Base-by-base conservation (phyloP, 2,797 vertebrate species). In the Rhabdomys pumilio region DNA sequence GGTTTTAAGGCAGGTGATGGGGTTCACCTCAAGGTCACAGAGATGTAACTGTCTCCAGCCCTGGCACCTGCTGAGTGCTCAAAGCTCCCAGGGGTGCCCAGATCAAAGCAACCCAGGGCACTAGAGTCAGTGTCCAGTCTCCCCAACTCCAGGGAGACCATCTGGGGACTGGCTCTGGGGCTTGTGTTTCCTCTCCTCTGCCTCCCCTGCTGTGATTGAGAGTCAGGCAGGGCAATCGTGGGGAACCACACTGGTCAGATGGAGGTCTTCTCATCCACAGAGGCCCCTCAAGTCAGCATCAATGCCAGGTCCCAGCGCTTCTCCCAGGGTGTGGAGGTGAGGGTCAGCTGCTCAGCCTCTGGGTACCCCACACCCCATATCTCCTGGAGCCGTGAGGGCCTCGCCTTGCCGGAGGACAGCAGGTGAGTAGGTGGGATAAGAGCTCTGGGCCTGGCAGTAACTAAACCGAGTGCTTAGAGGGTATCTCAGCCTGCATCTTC, bases 381-480 rank as follows among this genome's bases (percentile, higher is more conserved):
- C 96, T 96, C 97, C 97, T 99, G 99, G 99, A 99, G 98, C 96
- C 99, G 98, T 83, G 99, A 99, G 97, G 99, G 99, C 95, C 98
- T 97, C 87, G 83, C 98, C 1, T 98, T 99, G 96, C 98, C 94
- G 92, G 98, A 99, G 98, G 98, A 98, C 17, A 96, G 98, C 96
- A 99, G 99, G 99, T 99, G 98, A 98, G 98, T 94, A n/a, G 20
- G 44, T 2, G 2, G 82, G n/a, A 38, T 8, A 5, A 17, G 67
- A 57, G 17, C 77, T 79, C 69, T 26, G 80, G 59, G 88, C 4
- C n/a, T 41, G 11, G 67, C 29, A 8, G 31, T n/a, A 5, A 50
- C 72, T 8, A 17, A 50, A 10, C 24, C 29, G 79, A 7, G 4
- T 22, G 8, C 24, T 1, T 0, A 6, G 44, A 55, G 53, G 24